Evolutionary conservation across 2,888 invertebrate species (phyloP).

Genomic region (Leuctra nigra): DNA sequence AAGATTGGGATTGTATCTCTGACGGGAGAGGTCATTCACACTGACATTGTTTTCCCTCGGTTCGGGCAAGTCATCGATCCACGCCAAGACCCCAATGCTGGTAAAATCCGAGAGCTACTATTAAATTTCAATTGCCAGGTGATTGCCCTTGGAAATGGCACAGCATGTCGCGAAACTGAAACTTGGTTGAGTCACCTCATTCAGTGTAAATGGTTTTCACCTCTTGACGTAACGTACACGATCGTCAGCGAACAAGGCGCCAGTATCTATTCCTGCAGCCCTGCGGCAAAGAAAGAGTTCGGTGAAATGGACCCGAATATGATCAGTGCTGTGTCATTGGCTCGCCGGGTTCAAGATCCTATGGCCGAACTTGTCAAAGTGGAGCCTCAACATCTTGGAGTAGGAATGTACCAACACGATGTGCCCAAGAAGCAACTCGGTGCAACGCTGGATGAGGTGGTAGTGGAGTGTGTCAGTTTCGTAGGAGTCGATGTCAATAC

Average conservation of each 20-base stretch:
- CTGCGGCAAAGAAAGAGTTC: constrained; percentile 76
- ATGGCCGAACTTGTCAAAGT: constrained; percentile 88
- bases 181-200: constrained; percentile 59
- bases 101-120: constrained; percentile 49
- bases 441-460: constrained; percentile 67
- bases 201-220: constrained; percentile 45
- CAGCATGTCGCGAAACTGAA: constrained; percentile 85
- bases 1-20: constrained; percentile 76
- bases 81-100: constrained; percentile 40
- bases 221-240: constrained; percentile 57
- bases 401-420: constrained; percentile 96
- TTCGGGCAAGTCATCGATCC: constrained; percentile 28
- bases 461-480: constrained; percentile 87
- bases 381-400: constrained; percentile 85
- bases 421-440: constrained; percentile 69
- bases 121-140: constrained; percentile 58
- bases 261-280: constrained; percentile 85
- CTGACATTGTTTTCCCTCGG: constrained; percentile 62
- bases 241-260: constrained; percentile 89
- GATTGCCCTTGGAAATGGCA: constrained; percentile 89
- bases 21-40: constrained; percentile 62
- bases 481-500: constrained; percentile 91
- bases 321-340: constrained; percentile 76
- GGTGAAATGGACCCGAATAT: constrained; percentile 76
- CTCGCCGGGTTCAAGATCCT: constrained; percentile 84